Base-by-base conservation (phyloP, 30 jellyfish, hydroid and myxozoan genomes). In the Mastigias papua region DNA sequence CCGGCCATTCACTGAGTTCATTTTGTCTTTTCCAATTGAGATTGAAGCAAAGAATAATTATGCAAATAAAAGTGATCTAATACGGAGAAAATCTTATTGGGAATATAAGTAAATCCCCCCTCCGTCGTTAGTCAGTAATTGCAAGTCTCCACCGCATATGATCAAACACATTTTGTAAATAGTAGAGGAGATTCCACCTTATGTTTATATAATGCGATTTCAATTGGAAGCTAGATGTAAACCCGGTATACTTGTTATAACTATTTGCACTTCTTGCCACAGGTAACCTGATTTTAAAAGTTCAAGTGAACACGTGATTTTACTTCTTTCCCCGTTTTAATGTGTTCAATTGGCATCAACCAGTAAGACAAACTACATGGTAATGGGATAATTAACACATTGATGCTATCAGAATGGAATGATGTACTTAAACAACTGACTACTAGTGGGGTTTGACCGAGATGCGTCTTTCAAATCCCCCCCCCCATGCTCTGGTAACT, bases 161-260 rank as follows among this genome's bases (percentile, higher is more conserved):
- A 77, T 77, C 88, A 77, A 77, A 77, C 78, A 77, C 33, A 34
- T 25, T 31, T 58, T 13, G 61, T 74, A 77, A 77, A 77, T 46
- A 77, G 78, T 22, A 46, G 74, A 32, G 65, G 32, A 50, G 31
- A 77, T 60, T 35, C 64, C 48, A 34, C 63, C 19, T 77, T 63
- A 61, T 77, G 76, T 77, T 77, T 61, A 77, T 77, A 20, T 28
- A 77, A 77, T 72, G 69, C 26, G 69, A 15, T 61, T 60, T 29
- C 22, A 77, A 77, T 49, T 77, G 61, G 32, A 57, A 77, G 19
- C 46, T 48, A 57, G 67, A 25, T 60, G n/a, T 37, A 77, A 74
- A 27, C 31, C 62, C n/a, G n/a, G n/a, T n/a, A n/a, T n/a, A n/a
- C n/a, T n/a, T n/a, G n/a, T n/a, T n/a, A n/a, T n/a, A n/a, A n/a